Base-by-base conservation (phyloP, 1,140 invertebrate species). In the Atta texana region DNA sequence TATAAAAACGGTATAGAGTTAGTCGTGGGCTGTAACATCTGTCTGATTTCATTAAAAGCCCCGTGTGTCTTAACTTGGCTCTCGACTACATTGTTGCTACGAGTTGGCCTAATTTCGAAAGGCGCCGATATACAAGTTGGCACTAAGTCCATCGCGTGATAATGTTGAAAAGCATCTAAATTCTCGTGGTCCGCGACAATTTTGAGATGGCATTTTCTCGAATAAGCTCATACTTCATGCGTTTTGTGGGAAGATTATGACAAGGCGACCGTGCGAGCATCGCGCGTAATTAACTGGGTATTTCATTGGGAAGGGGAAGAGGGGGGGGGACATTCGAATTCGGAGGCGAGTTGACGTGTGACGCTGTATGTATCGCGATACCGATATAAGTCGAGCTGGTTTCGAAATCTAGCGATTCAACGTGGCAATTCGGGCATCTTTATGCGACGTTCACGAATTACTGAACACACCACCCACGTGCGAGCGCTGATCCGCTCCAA, bases 101-200 rank as follows among this genome's bases (percentile, higher is more conserved):
- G 75, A 85, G 85, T 90, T 74, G 59, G 34, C 31, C 86, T 76
- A 74, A 88, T 90, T 90, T 90, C 89, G 74, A 80, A 87, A 88
- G 53, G 57, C 49, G 49, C 57, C 53, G 18, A 64, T 51, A 49
- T 55, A 28, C 64, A 80, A 85, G 74, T 66, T 57, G 63, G 18
- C 57, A 66, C 44, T 69, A 68, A 82, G 44, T 69, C 24, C 63
- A 59, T 24, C 34, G 76, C 64, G 31, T 7, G 80, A 84, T 75
- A 84, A 84, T 75, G 68, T 75, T 61, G 80, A 84, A 61, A 74
- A 74, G 24, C 57, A 24, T 82, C 51, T 82, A 74, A 34, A 82
- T 82, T 18, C 53, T 24, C 24, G 66, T 12, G 53, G 21, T 21
- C 24, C 68, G 78, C 24, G 78, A 80, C 31, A 21, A 51, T 84